A percentile compares a stretch with the other conserved stretches of the same genome.
These are phyloP conservation scores for Chelmon rostratus DNA, from an alignment of 2,797 vertebrate species.

Conservation along the genomic window DNA sequence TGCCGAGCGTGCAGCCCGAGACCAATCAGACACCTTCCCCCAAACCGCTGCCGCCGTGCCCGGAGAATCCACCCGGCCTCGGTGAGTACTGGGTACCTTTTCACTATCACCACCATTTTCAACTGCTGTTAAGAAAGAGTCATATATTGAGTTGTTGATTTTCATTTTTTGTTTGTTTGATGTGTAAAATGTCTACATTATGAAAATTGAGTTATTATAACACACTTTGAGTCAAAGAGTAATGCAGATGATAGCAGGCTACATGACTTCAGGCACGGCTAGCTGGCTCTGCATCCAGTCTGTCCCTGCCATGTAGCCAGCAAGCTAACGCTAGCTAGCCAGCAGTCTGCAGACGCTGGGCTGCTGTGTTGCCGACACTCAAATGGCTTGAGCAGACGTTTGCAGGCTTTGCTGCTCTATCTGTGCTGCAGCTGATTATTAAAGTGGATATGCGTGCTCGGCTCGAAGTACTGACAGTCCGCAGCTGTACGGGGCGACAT, in stretches of 20 bases:
- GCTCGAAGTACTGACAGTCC: conserved; percentile 1
- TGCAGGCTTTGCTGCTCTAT: not conserved
- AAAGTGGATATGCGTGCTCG: not conserved
- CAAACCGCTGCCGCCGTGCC: conserved; percentile 92
- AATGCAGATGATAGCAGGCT: not conserved
- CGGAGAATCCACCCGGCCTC: conserved; percentile 92
- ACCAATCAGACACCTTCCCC: conserved; percentile 86
- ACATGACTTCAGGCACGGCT: not conserved
- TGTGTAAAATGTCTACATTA: too few species aligned
- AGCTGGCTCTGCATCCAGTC: not conserved
- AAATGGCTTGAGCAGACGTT: not conserved
- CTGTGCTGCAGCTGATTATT: conserved; percentile 8
- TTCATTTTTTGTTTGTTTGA: too few species aligned
- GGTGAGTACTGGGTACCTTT: conserved; percentile 85
- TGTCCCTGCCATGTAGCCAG: not conserved
- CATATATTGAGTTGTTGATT: not conserved
- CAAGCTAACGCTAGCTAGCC: not conserved
- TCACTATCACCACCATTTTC: not conserved
- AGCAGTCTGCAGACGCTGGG: not conserved
- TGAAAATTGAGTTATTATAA: too few species aligned
- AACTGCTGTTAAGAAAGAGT: not conserved
- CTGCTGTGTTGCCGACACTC: not conserved
- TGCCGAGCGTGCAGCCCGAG: conserved; percentile 86
- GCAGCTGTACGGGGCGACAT: not conserved
- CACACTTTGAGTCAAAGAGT: too few species aligned